phyloP scores from a whole-genome alignment of 1,140 invertebrate genomes.

The Leptoteleia sp. region DNA sequence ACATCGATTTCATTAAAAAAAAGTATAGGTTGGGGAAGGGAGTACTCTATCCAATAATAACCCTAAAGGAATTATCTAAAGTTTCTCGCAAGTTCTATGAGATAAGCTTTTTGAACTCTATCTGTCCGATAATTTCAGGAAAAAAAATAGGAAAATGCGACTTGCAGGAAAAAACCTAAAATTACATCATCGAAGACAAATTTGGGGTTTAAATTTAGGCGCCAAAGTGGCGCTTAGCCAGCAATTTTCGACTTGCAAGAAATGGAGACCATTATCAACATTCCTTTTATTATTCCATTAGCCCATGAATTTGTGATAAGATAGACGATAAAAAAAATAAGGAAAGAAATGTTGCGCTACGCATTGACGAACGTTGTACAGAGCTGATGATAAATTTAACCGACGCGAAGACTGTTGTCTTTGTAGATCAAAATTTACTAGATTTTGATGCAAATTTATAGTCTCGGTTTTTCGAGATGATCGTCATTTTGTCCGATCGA shows the following conservation, averaged over 20 bases:
- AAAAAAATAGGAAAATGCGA: no score
- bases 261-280: neutral
- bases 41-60: no score
- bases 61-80: no score
- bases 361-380: slow-evolving; percentile 31
- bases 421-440: slow-evolving; percentile 10
- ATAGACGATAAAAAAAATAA: no score
- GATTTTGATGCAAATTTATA: no score
- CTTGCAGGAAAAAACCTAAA: neutral
- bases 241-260: neutral
- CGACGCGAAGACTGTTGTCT: slow-evolving; percentile 50
- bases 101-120: no score
- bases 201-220: neutral
- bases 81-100: no score
- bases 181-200: neutral
- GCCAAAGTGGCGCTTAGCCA: neutral
- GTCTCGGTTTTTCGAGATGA: no score
- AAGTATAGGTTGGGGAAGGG: no score
- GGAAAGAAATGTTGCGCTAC: neutral
- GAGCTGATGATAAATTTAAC: slow-evolving; percentile 20
- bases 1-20: no score
- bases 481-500: no score
- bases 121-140: no score
- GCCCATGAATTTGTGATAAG: slow-evolving; percentile 17
- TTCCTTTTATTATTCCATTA: slow-evolving; percentile 1